Base-by-base conservation (phyloP, 2,113 vertebrate genomes). In the Xiphophorus maculatus region DNA sequence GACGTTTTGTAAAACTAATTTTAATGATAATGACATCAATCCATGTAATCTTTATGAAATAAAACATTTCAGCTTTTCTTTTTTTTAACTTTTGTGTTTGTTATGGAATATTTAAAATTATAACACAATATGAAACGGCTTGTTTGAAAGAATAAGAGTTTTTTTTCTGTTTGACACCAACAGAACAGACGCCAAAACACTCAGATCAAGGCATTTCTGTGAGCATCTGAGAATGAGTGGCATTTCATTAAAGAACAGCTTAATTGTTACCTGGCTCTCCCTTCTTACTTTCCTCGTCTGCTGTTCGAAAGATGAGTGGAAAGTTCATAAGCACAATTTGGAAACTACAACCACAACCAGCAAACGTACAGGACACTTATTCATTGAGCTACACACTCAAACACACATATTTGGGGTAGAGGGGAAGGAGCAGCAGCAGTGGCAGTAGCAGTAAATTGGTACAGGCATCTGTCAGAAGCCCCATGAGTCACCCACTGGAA, bases 401-500 rank as follows among this genome's bases (percentile, higher is more conserved):
- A 74, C 76, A 78, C 78, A 78, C 70, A 69, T 27, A 65, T 81
- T 64, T 37, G 79, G 81, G 83, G 72, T 76, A 76, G 84, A 80
- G 85, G 86, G 82, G 84, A 83, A 81, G 74, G 85, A 86, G 86
- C 84, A 81, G 77, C 79, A 73, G 83, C 73, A 83, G 81, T 85
- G 81, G 90, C 87, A 89, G 89, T 90, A 85, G 87, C 87, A 87
- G 87, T 90, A 92, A 91, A 94, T 90, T 90, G 89, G 87, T 91
- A 88, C 84, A 88, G 88, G 89, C 90, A 89, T 91, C 91, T 66
- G 82, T 91, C 88, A 90, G 84, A 89, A 89, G 78, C 85, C 88
- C 87, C 85, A 85, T 92, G 91, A 94, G 83, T 91, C 89, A 90
- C 89, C 79, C 64, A 76, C 84, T 92, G 93, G 92, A 93, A 94